These are phyloP conservation scores for Heliconius sara DNA, from an alignment of 2,888 invertebrate genomes.

Conservation along the genomic window DNA sequence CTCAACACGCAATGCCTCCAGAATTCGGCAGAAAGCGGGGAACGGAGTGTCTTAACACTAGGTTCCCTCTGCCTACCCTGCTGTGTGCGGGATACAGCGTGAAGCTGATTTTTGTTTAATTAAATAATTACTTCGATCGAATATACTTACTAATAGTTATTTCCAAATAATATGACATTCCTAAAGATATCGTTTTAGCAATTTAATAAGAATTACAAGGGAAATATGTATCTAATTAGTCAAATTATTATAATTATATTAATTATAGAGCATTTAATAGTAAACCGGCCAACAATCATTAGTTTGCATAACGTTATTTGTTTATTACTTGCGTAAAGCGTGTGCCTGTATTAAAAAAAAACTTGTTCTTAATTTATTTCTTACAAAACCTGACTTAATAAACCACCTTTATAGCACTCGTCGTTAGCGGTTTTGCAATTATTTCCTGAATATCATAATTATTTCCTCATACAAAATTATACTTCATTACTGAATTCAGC, in stretches of 20 bases:
- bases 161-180: background rate
- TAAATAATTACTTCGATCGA: background rate
- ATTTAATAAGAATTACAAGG: background rate
- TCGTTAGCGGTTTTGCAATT: conserved; percentile 13
- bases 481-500: conserved; percentile 16
- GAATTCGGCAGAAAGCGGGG: too few species aligned
- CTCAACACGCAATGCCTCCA: too few species aligned
- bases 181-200: conserved; percentile 2
- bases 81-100: too few species aligned
- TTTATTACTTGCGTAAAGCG: conserved; percentile 23
- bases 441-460: conserved; percentile 21
- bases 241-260: conserved; percentile 8
- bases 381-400: conserved; percentile 11
- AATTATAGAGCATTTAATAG: background rate
- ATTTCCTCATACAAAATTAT: conserved; percentile 20
- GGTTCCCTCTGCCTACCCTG: too few species aligned
- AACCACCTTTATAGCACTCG: conserved; percentile 5
- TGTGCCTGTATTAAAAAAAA: conserved; percentile 21
- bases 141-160: conserved; percentile 1
- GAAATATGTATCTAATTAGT: conserved; percentile 11
- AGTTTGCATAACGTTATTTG: conserved; percentile 20
- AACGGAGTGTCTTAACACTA: too few species aligned
- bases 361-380: conserved; percentile 23
- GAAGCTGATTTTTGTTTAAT: too few species aligned
- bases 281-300: conserved; percentile 2